Conservation (phyloP, 2,113 vertebrate genomes). For the Vireo altiloquus region DNA sequence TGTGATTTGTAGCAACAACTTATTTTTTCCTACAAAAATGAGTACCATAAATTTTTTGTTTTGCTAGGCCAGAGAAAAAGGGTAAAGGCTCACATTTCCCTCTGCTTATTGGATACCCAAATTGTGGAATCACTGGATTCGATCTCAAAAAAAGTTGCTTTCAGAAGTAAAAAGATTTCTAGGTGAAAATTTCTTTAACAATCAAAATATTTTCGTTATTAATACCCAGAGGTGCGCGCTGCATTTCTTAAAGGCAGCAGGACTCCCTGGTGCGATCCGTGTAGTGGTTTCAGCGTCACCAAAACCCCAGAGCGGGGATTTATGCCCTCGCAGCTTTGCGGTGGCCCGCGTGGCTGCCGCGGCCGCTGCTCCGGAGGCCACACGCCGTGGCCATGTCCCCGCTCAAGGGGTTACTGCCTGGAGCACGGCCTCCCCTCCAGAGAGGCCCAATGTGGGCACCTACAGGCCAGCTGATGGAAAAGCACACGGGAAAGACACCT, state of each 20-base stretch:
- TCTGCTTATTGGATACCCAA: not conserved
- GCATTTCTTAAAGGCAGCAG: not conserved
- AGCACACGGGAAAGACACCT: rapidly evolving
- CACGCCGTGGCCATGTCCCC: rapidly evolving
- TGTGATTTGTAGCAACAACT: not conserved
- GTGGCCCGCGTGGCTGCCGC: not conserved
- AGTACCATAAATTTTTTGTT: not conserved
- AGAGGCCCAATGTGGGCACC: rapidly evolving
- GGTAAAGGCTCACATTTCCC: too few relatives aligned
- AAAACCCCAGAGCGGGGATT: too few relatives aligned
- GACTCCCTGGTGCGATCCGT: rapidly evolving
- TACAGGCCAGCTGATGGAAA: not conserved
- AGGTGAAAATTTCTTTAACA: not conserved
- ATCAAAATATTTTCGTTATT: not conserved
- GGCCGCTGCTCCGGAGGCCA: not conserved
- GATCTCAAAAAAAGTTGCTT: not conserved
- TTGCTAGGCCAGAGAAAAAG: not conserved
- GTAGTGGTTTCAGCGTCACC: not conserved
- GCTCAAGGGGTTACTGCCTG: rapidly evolving
- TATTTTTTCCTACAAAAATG: not conserved
- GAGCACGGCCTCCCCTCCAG: rapidly evolving
- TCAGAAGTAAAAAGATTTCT: not conserved
- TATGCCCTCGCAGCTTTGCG: not conserved
- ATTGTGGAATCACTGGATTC: not conserved
- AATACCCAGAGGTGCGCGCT: too few relatives aligned